Base-by-base conservation (phyloP, 2,113 vertebrate genomes). In the Ibidorhyncha struthersii region DNA sequence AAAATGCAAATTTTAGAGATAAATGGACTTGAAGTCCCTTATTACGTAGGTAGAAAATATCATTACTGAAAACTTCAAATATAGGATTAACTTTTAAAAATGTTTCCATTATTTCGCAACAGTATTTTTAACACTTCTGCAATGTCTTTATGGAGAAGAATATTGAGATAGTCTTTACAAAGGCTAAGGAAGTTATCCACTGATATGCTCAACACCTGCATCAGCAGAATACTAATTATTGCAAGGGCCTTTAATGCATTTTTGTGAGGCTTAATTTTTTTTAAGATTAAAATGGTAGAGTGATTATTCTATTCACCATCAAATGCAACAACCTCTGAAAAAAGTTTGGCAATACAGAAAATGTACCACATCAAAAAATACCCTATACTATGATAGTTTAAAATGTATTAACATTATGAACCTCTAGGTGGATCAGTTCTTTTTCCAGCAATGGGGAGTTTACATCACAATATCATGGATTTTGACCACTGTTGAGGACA, bases 1-100 rank as follows among this genome's bases (percentile, higher is more conserved):
- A 96, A 97, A 95, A 96, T 86, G 76, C n/a, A 86, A 86, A 74
- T 90, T 87, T 73, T 61, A 71, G 65, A 93, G 76, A 81, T 71
- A 92, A 96, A 88, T 21, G 62, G 65, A 27, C 22, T 55, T 89
- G 34, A 93, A 96, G 26, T 47, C 38, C 56, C 34, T 84, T 81
- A 27, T 26, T 88, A 52, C 4, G 40, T 14, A 86, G 53, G 29
- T 61, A 67, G 56, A 84, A 95, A 87, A 93, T 61, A 49, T 10
- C 15, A 55, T 41, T 52, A 92, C 59, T 12, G 25, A 93, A 61
- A 58, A 92, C 73, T 92, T 78, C 29, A 74, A 65, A 76, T 70
- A 76, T 2, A 85, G 30, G 40, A 77, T 74, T 74, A 87, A 53
- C 15, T 67, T 90, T 62, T 59, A 59, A 67, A 55, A 49, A 58